Conservation (phyloP, 2,113 vertebrate species). For the Scolopax mira region DNA sequence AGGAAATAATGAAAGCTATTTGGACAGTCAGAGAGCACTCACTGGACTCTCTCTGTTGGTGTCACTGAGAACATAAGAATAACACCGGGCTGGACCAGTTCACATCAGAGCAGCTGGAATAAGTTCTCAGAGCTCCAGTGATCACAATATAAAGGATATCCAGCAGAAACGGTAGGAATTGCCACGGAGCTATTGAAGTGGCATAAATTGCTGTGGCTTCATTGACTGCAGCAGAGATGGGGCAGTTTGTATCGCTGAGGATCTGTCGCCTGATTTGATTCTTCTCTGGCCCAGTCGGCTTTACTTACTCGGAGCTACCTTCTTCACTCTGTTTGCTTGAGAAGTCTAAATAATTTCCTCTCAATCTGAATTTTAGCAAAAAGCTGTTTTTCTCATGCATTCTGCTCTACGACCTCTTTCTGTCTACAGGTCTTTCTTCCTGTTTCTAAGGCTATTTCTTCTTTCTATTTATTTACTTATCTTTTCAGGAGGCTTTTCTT, state of each 20-base stretch:
- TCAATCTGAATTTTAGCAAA: slow-evolving; percentile 29
- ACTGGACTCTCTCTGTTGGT: neutral
- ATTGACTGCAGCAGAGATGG: neutral
- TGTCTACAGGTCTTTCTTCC: neutral
- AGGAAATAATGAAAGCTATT: neutral
- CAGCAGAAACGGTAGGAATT: neutral
- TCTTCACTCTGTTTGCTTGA: slow-evolving; percentile 24
- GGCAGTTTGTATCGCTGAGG: neutral
- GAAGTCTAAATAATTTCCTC: slow-evolving; percentile 15
- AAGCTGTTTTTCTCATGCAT: neutral
- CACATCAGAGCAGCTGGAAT: neutral
- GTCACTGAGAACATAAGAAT: neutral
- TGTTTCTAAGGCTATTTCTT: neutral
- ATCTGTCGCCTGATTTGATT: neutral
- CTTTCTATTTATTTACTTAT: neutral
- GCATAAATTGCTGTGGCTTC: slow-evolving; percentile 8
- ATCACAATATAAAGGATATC: neutral
- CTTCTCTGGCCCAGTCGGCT: slow-evolving; percentile 41
- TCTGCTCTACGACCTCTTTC: neutral
- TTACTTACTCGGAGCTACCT: slow-evolving; percentile 28
- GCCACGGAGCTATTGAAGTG: neutral
- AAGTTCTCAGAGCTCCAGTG: neutral
- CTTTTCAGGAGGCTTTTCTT: slow-evolving; percentile 11
- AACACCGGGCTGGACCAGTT: neutral
- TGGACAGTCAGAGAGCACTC: neutral